These are phyloP conservation scores for Hepsetus odoe DNA, from an alignment of 2,113 vertebrate species.

Conservation along the genomic window DNA sequence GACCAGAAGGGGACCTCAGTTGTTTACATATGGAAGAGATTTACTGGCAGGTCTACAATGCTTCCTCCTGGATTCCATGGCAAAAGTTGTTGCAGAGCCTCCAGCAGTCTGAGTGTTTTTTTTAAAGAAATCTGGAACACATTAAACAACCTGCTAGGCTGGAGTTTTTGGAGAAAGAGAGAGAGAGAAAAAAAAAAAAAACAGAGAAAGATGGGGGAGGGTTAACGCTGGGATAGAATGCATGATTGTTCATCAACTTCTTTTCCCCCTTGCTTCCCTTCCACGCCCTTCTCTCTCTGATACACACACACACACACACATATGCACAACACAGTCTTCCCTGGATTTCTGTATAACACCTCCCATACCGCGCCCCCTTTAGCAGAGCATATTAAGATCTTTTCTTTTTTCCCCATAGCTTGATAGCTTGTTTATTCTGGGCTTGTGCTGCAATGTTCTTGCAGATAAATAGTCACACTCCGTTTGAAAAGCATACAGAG, in stretches of 20 bases:
- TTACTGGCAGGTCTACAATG: constrained; percentile 58
- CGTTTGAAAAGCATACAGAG: background rate
- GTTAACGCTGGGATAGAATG: constrained; percentile 64
- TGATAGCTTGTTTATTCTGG: constrained; percentile 9
- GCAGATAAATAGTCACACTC: constrained; percentile 6
- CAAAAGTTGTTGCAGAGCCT: constrained; percentile 66
- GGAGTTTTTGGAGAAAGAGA: constrained; percentile 34
- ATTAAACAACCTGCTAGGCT: constrained; percentile 80
- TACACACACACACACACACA: constrained; percentile 22
- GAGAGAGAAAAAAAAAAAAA: constrained; percentile 27
- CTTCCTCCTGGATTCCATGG: constrained; percentile 75
- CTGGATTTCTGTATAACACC: constrained; percentile 8
- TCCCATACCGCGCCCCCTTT: background rate
- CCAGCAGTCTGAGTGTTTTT: constrained; percentile 70
- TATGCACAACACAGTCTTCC: constrained; percentile 33
- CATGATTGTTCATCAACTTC: constrained; percentile 68
- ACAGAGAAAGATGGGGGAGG: constrained; percentile 57
- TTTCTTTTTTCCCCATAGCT: background rate
- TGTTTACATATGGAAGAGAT: constrained; percentile 51
- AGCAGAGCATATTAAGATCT: background rate
- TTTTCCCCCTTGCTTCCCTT: constrained; percentile 59
- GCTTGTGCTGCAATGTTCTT: background rate
- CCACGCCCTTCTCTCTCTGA: constrained; percentile 8
- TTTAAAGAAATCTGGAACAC: constrained; percentile 79
- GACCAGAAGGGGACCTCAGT: constrained; percentile 69